Base-by-base conservation (phyloP, 2,113 vertebrate genomes). In the Silurus meridionalis region DNA sequence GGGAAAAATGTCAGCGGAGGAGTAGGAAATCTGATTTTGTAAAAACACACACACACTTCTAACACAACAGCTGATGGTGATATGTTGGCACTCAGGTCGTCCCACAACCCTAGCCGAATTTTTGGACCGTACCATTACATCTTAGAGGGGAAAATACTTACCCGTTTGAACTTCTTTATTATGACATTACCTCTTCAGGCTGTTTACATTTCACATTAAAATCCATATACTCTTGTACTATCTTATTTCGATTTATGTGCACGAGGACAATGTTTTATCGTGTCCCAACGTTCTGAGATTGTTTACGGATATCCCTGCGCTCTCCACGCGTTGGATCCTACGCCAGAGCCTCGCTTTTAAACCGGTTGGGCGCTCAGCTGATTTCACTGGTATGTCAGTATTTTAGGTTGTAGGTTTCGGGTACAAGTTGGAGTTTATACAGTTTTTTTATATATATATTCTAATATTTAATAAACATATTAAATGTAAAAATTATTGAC, bases 181-280 rank as follows among this genome's bases (percentile, higher is more conserved):
- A 21, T 1, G 4, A 10, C 1, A 46, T 46, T 46, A 61, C 15
- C 28, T 48, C 3, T 15, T 46, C 2, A 15, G 8, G 21, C 57
- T 3, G 37, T 48, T 80, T 37, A 11, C 9, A 9, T 48, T 21
- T 19, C 3, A 23, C 2, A 23, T 80, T 60, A 23, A 5, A 28
- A 25, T 48, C 0, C 8, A 6, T 0, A 3, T 1, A 0, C 0
- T 2, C 0, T 0, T 21, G 4, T 0, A 0, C 0, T 1, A 37
- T 10, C 4, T 21, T 46, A 7, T 61, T 80, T 46, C 48, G 17
- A 11, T 46, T 6, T 14, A 0, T 46, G 0, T 4, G 0, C 9
- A 0, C 21, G 0, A 46, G 5, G 9, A 48, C 2, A 10, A 7
- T 23, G 19, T 48, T 80, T 57, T 13, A 48, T 13, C 3, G 8